Evolutionary conservation across 2,113 vertebrate genomes (phyloP).

Genomic region (Phoenicopterus ruber): DNA sequence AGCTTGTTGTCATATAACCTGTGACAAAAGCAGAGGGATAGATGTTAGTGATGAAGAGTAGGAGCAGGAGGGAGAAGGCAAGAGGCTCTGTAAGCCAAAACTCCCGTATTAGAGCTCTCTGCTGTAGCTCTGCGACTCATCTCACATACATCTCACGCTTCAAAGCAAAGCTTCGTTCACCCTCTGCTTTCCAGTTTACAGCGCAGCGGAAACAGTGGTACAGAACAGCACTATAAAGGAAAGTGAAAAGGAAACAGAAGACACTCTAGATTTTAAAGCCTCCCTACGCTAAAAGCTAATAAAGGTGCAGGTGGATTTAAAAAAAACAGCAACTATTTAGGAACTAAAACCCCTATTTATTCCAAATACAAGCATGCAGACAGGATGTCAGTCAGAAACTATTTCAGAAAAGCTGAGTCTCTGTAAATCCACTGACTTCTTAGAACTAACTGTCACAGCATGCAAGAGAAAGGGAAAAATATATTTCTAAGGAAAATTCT

Average conservation of each 20-base stretch:
- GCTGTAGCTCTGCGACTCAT: not conserved
- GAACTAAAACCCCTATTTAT: not conserved
- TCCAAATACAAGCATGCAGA: not conserved
- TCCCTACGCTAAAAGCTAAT: not conserved
- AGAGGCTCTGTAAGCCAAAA: not conserved
- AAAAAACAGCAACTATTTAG: not conserved
- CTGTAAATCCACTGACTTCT: not conserved
- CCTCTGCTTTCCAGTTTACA: not conserved
- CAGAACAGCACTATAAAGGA: not conserved
- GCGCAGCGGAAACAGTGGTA: not conserved
- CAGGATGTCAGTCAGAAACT: not conserved
- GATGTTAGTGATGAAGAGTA: not conserved
- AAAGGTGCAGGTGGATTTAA: not conserved
- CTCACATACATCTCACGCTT: fast-evolving
- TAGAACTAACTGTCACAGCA: not conserved
- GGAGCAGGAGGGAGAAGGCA: not conserved
- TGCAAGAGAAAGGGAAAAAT: not conserved
- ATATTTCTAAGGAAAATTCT: not conserved
- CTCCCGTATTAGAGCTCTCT: not conserved
- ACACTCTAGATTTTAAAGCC: not conserved
- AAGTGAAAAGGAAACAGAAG: not conserved
- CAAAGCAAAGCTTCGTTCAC: not conserved
- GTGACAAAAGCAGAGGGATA: not conserved
- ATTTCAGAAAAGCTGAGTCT: not conserved
- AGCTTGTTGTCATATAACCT: not conserved